Conservation (phyloP, 2,797 vertebrate genomes). For the Thamnophis elegans region DNA sequence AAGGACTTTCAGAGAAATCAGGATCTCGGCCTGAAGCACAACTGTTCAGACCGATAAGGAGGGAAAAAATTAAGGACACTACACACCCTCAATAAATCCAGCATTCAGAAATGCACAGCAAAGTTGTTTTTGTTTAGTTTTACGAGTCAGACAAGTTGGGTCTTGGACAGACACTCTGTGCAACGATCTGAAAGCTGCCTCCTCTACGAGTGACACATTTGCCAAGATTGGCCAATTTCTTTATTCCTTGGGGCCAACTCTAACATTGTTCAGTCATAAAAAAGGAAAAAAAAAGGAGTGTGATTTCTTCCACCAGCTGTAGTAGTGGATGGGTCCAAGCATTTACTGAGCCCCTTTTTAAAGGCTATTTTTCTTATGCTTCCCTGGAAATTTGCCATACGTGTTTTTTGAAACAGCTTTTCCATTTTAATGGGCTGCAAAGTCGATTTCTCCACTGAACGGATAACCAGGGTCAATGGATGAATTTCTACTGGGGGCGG, state of each 20-base stretch:
- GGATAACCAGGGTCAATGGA: background rate
- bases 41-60: background rate
- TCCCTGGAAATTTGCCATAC: background rate
- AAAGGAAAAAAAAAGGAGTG: too few species aligned
- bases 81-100: background rate
- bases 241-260: background rate
- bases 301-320: background rate
- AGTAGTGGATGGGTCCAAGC: background rate
- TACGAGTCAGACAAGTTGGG: rapidly evolving
- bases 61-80: background rate
- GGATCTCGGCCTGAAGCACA: background rate
- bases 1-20: background rate
- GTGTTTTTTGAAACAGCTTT: background rate
- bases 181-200: background rate
- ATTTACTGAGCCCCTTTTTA: background rate
- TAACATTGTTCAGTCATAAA: background rate
- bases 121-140: background rate
- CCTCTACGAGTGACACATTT: background rate
- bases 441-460: background rate
- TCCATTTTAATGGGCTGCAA: background rate
- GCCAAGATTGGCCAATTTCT: background rate
- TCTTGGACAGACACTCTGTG: background rate
- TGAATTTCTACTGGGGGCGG: background rate
- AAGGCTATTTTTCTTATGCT: background rate
- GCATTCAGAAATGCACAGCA: background rate